These are phyloP conservation scores for Callinectes sapidus DNA, from an alignment of 2,888 invertebrate species.

Conservation along the genomic window DNA sequence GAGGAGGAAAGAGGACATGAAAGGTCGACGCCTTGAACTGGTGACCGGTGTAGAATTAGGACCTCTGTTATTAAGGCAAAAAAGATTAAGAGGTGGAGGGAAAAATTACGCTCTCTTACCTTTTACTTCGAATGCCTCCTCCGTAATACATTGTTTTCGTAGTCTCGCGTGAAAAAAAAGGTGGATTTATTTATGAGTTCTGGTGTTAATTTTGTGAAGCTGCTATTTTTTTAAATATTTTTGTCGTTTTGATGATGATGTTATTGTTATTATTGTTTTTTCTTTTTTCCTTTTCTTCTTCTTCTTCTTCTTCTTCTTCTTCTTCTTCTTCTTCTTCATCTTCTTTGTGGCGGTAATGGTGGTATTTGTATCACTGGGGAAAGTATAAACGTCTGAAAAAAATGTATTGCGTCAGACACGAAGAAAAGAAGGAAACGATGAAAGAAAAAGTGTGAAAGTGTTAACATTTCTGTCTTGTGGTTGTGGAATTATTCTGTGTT, in stretches of 20 bases:
- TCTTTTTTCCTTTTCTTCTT: no score
- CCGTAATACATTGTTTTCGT: background rate
- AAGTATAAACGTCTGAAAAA: background rate
- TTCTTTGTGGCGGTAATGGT: background rate
- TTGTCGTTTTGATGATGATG: no score
- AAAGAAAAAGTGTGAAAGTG: background rate
- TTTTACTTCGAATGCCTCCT: background rate
- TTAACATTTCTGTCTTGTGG: background rate
- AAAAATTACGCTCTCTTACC: background rate
- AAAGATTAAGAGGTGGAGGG: background rate
- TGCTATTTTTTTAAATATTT: no score
- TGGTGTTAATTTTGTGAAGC: no score
- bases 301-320: no score
- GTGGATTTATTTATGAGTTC: no score
- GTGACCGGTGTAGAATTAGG: background rate
- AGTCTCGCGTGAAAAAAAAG: no score
- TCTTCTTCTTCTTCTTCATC: background rate
- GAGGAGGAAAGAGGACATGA: background rate
- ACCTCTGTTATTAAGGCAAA: background rate
- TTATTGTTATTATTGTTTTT: no score
- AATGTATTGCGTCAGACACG: no score
- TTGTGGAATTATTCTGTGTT: slow-evolving; percentile 11
- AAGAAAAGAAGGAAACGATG: background rate
- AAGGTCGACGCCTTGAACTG: background rate
- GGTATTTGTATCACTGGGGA: background rate